phyloP scores from a whole-genome alignment of 2,888 invertebrate genomes.

The Piscicola geometra region DNA sequence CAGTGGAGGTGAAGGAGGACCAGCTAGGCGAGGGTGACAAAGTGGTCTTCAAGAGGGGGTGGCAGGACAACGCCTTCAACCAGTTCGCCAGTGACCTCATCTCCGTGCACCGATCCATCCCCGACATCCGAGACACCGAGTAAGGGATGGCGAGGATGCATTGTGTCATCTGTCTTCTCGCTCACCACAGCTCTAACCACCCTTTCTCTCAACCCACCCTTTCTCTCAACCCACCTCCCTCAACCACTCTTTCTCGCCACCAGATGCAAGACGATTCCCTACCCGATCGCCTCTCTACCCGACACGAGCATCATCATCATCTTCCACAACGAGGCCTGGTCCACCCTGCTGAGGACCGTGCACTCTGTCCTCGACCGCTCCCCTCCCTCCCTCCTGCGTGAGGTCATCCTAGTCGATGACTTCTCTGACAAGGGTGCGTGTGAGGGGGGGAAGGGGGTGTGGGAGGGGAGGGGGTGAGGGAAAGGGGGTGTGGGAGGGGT shows the following conservation, averaged over 20 bases:
- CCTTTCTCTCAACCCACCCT: too few relatives aligned
- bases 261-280: slow-evolving; percentile 88
- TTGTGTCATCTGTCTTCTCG: too few relatives aligned
- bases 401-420: slow-evolving; percentile 43
- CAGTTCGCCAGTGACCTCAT: slow-evolving; percentile 93
- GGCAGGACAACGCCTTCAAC: slow-evolving; percentile 94
- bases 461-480: neutral
- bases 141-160: slow-evolving; percentile 51
- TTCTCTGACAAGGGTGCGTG: slow-evolving; percentile 34
- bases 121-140: slow-evolving; percentile 62
- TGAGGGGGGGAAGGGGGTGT: neutral
- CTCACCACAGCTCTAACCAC: too few relatives aligned
- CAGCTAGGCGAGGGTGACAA: slow-evolving; percentile 72
- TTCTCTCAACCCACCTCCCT: too few relatives aligned
- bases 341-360: slow-evolving; percentile 41
- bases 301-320: slow-evolving; percentile 41
- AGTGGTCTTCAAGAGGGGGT: slow-evolving; percentile 81
- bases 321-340: slow-evolving; percentile 43
- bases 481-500: too few relatives aligned
- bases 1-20: slow-evolving; percentile 77
- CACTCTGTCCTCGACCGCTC: slow-evolving; percentile 39
- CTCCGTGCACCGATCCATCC: slow-evolving; percentile 80
- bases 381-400: slow-evolving; percentile 38
- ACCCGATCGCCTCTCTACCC: slow-evolving; percentile 42
- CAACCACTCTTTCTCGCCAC: too few relatives aligned